phyloP scores from a whole-genome alignment of 2,888 invertebrate genomes.

The Hoplodrina blanda region DNA sequence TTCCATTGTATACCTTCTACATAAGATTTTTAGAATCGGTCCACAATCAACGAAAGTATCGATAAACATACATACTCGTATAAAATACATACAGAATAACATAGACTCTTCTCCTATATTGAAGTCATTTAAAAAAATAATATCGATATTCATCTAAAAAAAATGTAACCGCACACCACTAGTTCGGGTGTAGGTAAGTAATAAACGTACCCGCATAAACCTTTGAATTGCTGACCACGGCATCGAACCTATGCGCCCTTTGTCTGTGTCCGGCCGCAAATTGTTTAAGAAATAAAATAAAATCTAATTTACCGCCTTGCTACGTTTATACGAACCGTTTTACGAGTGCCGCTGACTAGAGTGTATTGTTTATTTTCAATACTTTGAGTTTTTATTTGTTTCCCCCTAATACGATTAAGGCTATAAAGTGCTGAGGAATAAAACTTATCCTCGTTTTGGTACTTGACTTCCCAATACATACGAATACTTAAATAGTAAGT shows the following conservation, averaged over 20 bases:
- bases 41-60: too few species aligned
- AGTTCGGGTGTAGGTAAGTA: conserved; percentile 81
- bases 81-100: too few species aligned
- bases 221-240: conserved; percentile 90
- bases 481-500: conserved; percentile 2
- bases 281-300: conserved; percentile 90
- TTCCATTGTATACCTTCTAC: too few species aligned
- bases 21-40: too few species aligned
- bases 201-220: conserved; percentile 90
- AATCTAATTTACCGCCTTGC: conserved; percentile 89
- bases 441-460: conserved; percentile 66
- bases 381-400: conserved; percentile 78
- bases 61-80: too few species aligned
- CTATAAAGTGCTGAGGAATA: conserved; percentile 69
- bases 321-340: conserved; percentile 87
- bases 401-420: conserved; percentile 74
- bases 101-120: too few species aligned
- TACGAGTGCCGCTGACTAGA: conserved; percentile 83
- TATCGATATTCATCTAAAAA: conserved; percentile 60
- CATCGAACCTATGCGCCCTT: conserved; percentile 87
- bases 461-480: conserved; percentile 38
- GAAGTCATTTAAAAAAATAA: conserved; percentile 13
- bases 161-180: conserved; percentile 65
- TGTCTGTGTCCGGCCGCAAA: conserved; percentile 87
- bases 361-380: conserved; percentile 84